Conservation (phyloP, 35 echinoderm and acorn worm genomes). For the Lytechinus pictus region DNA sequence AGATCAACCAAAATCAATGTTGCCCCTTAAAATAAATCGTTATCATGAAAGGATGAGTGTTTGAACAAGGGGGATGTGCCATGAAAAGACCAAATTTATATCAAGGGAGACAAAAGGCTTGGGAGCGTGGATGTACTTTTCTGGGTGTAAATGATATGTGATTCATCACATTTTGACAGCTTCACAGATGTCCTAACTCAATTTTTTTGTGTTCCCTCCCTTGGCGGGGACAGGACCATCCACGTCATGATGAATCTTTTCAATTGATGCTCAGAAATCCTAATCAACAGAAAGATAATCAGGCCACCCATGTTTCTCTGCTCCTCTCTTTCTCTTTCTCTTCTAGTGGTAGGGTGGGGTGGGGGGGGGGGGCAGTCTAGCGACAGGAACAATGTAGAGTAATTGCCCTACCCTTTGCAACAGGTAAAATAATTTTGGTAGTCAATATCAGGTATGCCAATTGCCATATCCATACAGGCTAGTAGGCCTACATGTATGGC, state of each 20-base stretch:
- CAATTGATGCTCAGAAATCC: background rate
- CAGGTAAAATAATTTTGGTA: no score
- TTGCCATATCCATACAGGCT: no score
- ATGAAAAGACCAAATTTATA: background rate
- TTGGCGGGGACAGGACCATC: background rate
- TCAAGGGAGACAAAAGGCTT: background rate
- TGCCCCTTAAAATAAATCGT: no score
- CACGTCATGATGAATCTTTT: background rate
- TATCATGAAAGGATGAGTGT: no score
- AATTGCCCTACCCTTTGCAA: no score
- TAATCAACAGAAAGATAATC: background rate
- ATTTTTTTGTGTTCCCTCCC: background rate
- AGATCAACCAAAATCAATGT: no score
- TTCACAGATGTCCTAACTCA: constrained; percentile 24
- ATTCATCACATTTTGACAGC: constrained; percentile 16
- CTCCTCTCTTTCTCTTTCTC: no score
- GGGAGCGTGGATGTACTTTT: background rate
- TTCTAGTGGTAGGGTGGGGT: no score
- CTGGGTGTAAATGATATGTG: constrained; percentile 11
- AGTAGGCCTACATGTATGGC: no score
- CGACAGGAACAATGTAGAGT: no score
- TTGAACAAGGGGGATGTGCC: background rate
- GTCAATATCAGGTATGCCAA: no score
- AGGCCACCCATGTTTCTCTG: background rate
- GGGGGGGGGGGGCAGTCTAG: no score